Conservation (phyloP, 2,797 vertebrate genomes). For the Cyclopterus lumpus region DNA sequence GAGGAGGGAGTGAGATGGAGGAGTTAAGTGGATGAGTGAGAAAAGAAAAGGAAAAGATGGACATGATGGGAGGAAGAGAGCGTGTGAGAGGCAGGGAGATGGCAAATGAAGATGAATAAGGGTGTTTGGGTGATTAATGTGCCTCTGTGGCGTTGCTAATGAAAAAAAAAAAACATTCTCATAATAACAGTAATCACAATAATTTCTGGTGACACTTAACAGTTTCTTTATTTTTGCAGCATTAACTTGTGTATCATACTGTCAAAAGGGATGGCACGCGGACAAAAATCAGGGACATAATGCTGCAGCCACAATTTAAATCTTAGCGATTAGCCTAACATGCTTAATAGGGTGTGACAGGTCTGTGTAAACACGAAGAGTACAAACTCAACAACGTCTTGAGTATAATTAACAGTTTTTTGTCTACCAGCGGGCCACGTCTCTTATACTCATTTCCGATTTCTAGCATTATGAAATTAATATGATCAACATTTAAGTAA, state of each 20-base stretch:
- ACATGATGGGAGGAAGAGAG: slow-evolving; percentile 36
- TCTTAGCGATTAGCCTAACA: not conserved
- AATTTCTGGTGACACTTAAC: slow-evolving; percentile 48
- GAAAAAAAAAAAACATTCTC: slow-evolving; percentile 49
- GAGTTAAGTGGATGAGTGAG: slow-evolving; percentile 73
- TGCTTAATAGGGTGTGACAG: not conserved
- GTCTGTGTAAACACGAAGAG: slow-evolving; percentile 2
- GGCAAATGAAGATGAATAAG: slow-evolving; percentile 64
- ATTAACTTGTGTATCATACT: slow-evolving; percentile 36
- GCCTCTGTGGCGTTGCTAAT: slow-evolving; percentile 51
- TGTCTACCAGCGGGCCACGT: not conserved
- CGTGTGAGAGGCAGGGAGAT: slow-evolving; percentile 42
- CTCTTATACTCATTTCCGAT: not conserved
- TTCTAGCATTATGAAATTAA: too few species aligned
- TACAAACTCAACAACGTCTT: not conserved
- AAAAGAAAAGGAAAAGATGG: slow-evolving; percentile 63
- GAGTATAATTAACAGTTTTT: not conserved
- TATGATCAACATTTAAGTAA: not conserved
- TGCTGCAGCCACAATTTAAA: not conserved
- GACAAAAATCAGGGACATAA: not conserved
- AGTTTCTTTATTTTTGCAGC: slow-evolving; percentile 42
- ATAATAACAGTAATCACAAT: slow-evolving; percentile 53
- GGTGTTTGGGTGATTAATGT: slow-evolving; percentile 63
- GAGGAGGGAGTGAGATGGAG: slow-evolving; percentile 49
- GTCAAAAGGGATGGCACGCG: slow-evolving; percentile 4